Evolutionary conservation across 1,140 invertebrate species (phyloP).

Genomic region (Tetragonula clypearis): DNA sequence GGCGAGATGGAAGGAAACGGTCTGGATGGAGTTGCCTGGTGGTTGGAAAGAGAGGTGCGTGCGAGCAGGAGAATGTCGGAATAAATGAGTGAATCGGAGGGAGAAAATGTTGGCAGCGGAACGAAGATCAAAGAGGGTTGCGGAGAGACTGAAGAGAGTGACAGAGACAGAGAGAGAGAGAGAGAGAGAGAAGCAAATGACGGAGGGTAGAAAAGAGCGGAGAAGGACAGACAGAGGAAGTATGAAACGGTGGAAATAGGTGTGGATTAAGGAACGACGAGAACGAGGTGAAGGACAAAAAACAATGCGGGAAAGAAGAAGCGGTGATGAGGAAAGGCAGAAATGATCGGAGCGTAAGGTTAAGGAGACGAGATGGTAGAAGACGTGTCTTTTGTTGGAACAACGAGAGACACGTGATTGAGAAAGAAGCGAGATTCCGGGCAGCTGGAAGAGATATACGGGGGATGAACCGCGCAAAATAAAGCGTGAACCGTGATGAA

Average conservation of each 20-base stretch:
- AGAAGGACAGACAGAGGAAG: constrained; percentile 4
- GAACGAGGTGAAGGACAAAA: constrained; percentile 33
- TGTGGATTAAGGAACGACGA: constrained; percentile 40
- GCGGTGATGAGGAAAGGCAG: background rate
- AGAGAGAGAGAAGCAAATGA: background rate
- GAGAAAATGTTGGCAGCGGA: background rate
- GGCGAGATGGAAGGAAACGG: background rate
- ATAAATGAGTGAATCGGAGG: constrained; percentile 20
- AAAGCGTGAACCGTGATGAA: no score
- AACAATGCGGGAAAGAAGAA: background rate
- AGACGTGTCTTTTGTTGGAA: background rate
- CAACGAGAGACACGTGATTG: no score
- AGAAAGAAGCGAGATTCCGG: background rate
- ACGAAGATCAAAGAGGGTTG: no score
- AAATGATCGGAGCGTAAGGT: constrained; percentile 16
- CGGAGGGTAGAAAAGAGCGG: no score
- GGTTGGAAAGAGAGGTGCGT: background rate
- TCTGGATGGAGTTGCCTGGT: background rate
- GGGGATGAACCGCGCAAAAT: no score
- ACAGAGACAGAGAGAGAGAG: constrained; percentile 8
- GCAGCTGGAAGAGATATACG: background rate
- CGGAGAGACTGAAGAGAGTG: background rate
- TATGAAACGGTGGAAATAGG: background rate
- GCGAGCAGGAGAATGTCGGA: constrained; percentile 11
- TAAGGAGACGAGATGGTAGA: constrained; percentile 18